phyloP scores from a whole-genome alignment of 2,797 vertebrate species.

The Amniataba percoides region DNA sequence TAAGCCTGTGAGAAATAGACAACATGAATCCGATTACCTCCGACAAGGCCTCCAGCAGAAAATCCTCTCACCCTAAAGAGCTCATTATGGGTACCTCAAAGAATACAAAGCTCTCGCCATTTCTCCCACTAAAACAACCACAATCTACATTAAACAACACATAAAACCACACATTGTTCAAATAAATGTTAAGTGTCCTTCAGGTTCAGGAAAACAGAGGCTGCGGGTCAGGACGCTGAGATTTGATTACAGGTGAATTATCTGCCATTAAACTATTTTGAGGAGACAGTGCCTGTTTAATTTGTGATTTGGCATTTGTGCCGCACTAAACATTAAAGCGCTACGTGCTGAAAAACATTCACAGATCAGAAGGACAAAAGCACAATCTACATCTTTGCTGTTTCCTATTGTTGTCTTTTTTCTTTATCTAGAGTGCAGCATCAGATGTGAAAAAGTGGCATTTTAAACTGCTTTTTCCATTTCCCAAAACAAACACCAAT shows the following conservation, averaged over 20 bases:
- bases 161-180: conserved; percentile 6
- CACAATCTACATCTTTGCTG: conserved; percentile 10
- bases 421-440: not conserved
- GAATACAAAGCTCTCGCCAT: not conserved
- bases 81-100: conserved; percentile 58
- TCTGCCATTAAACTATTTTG: conserved; percentile 21
- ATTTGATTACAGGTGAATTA: conserved; percentile 38
- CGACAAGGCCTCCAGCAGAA: conserved; percentile 53
- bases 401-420: not conserved
- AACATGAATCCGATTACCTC: conserved; percentile 68
- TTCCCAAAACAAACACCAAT: conserved; percentile 42
- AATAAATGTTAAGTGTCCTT: conserved; percentile 9
- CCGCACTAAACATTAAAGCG: conserved; percentile 17
- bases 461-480: conserved; percentile 30
- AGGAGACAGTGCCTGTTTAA: conserved; percentile 13
- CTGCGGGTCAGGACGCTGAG: conserved; percentile 21
- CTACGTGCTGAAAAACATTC: not conserved
- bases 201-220: not conserved
- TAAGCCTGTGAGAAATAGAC: conserved; percentile 55
- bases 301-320: conserved; percentile 44
- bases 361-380: conserved; percentile 24
- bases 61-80: conserved; percentile 65
- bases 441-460: conserved; percentile 29
- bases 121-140: conserved; percentile 24
- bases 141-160: conserved; percentile 1